A percentile compares a stretch with the other conserved stretches of the same genome.
Conservation (phyloP, 2,797 vertebrate species). For the Malurus leucopterus region DNA sequence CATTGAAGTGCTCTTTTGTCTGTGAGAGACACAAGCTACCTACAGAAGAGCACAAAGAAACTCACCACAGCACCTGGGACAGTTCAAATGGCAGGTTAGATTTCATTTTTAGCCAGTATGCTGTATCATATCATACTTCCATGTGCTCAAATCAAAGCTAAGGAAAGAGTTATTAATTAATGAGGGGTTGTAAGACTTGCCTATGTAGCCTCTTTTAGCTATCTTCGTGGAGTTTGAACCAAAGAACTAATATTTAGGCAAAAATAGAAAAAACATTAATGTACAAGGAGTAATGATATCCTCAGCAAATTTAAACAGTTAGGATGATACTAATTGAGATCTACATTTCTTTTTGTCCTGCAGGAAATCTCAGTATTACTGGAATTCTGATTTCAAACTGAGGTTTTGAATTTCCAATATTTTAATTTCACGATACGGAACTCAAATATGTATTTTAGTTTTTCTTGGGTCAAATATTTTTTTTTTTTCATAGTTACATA, state of each 20-base stretch:
- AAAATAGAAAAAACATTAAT: background rate
- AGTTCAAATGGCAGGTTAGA: background rate
- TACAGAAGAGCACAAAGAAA: background rate
- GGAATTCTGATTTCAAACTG: background rate
- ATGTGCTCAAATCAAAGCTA: background rate
- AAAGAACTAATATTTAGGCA: background rate
- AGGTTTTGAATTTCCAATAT: background rate
- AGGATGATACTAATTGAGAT: background rate
- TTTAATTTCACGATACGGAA: background rate
- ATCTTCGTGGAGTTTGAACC: background rate
- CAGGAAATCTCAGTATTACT: background rate
- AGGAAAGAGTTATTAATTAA: background rate
- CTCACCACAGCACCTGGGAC: background rate
- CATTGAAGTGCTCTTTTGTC: background rate
- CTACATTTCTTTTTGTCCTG: background rate
- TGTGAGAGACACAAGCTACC: background rate
- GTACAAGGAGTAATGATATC: background rate
- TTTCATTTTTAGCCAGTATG: background rate
- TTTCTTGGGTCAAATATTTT: background rate
- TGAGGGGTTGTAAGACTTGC: background rate
- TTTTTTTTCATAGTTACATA: background rate
- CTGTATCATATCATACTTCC: background rate
- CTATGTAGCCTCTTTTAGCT: background rate
- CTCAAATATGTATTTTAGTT: background rate
- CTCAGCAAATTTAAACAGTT: background rate